Base-by-base conservation (phyloP, 2,888 invertebrate species). In the Diplolepis rosae region DNA sequence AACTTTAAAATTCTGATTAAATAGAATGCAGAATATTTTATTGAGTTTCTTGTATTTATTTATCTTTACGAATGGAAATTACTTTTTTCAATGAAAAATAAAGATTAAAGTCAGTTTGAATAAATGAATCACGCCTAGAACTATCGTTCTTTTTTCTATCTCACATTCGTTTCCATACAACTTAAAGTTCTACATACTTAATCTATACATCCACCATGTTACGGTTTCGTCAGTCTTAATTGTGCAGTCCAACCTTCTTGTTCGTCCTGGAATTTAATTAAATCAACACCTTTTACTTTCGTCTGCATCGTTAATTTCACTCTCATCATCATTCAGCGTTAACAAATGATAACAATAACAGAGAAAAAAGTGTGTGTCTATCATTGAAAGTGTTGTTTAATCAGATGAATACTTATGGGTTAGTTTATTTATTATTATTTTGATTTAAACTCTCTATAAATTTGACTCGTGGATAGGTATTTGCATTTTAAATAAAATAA, bases 161-260 rank as follows among this genome's bases (percentile, higher is more conserved):
- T 61, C 35, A 35, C 11, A 18, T 35, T 50, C 24, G 22, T 50
- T 27, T 50, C 13, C 27, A 4, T 50, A 5, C 24, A 24, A 22
- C 50, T 2, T 50, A 24, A 4, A 11, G 15, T 45, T 48, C 50
- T 50, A n/a, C n/a, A n/a, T n/a, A 7, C 22, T 3, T 45, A 9
- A 15, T 18, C 45, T n/a, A 39, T 61, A 56, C 35, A 61, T 24
- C 24, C 35, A 61, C 39, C 56, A 56, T 35, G 35, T 7, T 35
- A 65, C 50, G 35, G 67, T 70, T 45, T 45, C 68, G 61, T 71
- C 74, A 79, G 77, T 79, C 71, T 71, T 66, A 52, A 75, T 71
- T 70, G 73, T 72, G 70, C 66, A 76, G 68, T 72, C 77, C 71
- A 71, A 56, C 70, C 67, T 75, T 66, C 61, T 61, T 24, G 35